These are phyloP conservation scores for Chesias legatella DNA, from an alignment of 2,888 invertebrate species.

Conservation along the genomic window DNA sequence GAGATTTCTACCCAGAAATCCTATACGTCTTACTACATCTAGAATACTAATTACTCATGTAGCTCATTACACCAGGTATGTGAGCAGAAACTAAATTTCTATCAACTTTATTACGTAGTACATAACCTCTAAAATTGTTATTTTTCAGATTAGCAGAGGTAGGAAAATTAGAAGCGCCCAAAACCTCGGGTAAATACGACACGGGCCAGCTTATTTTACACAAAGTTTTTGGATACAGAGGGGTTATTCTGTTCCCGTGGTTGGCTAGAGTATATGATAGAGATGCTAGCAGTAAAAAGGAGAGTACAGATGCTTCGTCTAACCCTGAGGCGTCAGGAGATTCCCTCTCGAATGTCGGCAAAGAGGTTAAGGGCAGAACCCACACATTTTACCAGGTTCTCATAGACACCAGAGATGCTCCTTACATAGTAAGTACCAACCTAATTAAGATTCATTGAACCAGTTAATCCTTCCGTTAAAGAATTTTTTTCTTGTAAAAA, in stretches of 20 bases:
- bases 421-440: constrained; percentile 90
- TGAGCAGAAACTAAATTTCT: constrained; percentile 2
- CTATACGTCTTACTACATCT: constrained; percentile 57
- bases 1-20: constrained; percentile 65
- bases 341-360: constrained; percentile 81
- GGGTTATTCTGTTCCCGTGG: constrained; percentile 98
- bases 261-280: constrained; percentile 96
- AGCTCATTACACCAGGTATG: constrained; percentile 71
- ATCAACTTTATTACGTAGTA: constrained; percentile 40
- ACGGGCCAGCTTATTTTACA: constrained; percentile 98
- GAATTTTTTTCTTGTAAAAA: constrained; percentile 1
- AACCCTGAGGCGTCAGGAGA: constrained; percentile 54
- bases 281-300: constrained; percentile 87
- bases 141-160: constrained; percentile 92
- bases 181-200: constrained; percentile 93
- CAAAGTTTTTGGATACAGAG: constrained; percentile 97
- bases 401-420: constrained; percentile 97
- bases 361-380: constrained; percentile 93
- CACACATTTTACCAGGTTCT: constrained; percentile 99
- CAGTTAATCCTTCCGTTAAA: neutral
- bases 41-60: constrained; percentile 65
- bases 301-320: constrained; percentile 58
- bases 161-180: constrained; percentile 93
- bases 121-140: constrained; percentile 53
- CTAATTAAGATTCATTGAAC: constrained; percentile 9